Conservation (phyloP, 2,888 invertebrate species). For the Mongoloraphidia duomilia region DNA sequence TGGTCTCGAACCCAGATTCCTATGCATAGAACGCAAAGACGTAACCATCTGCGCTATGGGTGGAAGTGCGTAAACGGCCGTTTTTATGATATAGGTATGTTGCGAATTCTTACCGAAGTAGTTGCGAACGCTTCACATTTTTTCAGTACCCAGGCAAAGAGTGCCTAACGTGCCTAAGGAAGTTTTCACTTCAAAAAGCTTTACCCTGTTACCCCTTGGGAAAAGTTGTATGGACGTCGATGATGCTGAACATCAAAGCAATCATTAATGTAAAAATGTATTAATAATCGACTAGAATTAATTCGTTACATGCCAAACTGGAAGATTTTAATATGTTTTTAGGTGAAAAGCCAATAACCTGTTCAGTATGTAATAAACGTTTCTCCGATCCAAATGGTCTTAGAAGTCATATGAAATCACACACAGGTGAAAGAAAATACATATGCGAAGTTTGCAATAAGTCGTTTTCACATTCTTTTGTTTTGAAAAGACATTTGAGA, state of each 20-base stretch:
- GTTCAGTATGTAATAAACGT: constrained; percentile 20
- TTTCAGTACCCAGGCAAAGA: too few species aligned
- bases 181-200: too few species aligned
- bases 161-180: too few species aligned
- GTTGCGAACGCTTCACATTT: too few species aligned
- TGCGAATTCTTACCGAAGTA: too few species aligned
- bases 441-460: constrained; percentile 22
- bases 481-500: constrained; percentile 22
- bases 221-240: too few species aligned
- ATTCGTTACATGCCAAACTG: background rate
- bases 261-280: background rate
- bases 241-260: background rate
- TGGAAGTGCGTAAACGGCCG: too few species aligned
- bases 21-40: too few species aligned
- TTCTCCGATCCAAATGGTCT: constrained; percentile 24
- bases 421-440: constrained; percentile 23
- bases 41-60: too few species aligned
- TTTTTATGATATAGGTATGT: too few species aligned
- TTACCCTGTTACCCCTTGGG: too few species aligned
- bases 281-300: background rate
- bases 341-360: constrained; percentile 23
- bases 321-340: background rate
- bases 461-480: constrained; percentile 23
- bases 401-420: constrained; percentile 22
- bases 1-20: too few species aligned